phyloP scores from a whole-genome alignment of 2,113 vertebrate species.

The Aviceda subcristata region DNA sequence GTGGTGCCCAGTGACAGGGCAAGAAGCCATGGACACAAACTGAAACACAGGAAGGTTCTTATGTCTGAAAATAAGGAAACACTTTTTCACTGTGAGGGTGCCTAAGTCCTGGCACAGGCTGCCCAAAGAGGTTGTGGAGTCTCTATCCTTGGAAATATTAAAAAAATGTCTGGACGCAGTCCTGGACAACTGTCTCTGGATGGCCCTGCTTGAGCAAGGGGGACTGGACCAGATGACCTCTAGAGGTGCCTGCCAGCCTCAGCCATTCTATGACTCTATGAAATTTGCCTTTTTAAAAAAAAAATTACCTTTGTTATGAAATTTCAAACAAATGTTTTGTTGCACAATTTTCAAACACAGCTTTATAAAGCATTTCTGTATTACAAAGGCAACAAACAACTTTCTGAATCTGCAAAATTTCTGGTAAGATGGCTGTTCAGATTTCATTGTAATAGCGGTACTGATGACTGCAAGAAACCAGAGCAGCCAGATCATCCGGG shows the following conservation, averaged over 20 bases:
- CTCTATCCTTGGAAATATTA: background rate
- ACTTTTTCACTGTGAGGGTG: background rate
- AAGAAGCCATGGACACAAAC: background rate
- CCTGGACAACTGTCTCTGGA: background rate
- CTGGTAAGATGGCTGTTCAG: background rate
- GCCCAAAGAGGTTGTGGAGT: background rate
- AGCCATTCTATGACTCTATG: too few species aligned
- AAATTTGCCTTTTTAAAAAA: background rate
- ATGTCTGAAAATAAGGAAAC: background rate
- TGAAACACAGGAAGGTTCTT: background rate
- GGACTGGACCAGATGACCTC: background rate
- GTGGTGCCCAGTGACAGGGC: background rate
- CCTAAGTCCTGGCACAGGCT: background rate
- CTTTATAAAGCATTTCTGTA: background rate
- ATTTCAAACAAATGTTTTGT: background rate
- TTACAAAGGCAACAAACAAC: background rate
- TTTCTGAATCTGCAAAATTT: background rate
- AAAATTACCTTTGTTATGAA: background rate
- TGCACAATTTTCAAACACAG: background rate
- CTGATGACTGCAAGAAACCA: background rate
- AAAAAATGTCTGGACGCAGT: background rate
- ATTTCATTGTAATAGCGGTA: fast-evolving
- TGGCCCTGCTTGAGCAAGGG: background rate
- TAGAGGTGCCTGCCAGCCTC: background rate
- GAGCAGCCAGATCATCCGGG: background rate